Base-by-base conservation (phyloP, 2,888 invertebrate species). In the Sphinx pinastri region DNA sequence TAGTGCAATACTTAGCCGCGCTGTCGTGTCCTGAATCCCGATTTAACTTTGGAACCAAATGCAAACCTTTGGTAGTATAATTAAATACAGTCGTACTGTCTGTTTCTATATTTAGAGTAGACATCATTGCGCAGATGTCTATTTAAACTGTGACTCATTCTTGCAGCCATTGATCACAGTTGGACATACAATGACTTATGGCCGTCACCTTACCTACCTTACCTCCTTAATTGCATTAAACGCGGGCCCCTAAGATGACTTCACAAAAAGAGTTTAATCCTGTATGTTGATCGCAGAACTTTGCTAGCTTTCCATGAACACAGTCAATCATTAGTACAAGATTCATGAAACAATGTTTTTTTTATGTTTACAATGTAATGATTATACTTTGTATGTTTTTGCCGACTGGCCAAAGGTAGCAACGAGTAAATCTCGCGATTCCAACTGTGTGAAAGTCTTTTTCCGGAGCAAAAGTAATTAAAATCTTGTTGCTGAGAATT, bases 61-160 rank as follows among this genome's bases (percentile, higher is more conserved):
- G 72, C 74, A 75, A 77, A 78, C 73, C 70, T 67, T 66, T 70
- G 57, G 71, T 80, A 75, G 71, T 80, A 80, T 78, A 81, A 81
- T 83, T 79, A 83, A 77, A 80, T 75, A 70, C 76, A 76, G 76
- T 70, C 66, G 72, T 77, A 74, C 75, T 77, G 84, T 84, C 81
- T 86, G 82, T 72, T 76, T 79, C 86, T 88, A 87, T 85, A 86
- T 87, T 86, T 88, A 88, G 87, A 80, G 76, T 73, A 78, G 78
- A 81, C 83, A 82, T 84, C 81, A 81, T 79, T 81, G 78, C 75
- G 80, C 87, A 86, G 79, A 86, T 84, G 82, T 81, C 70, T 74
- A 75, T 78, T 75, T 75, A 71, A 71, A 77, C 75, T 78, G 81
- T 88, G 88, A 88, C 79, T 88, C 88, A 88, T 77, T 63, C 67